Evolutionary conservation across 35 echinoderm and acorn worm species (phyloP).

Genomic region (Ophioderma brevispina): DNA sequence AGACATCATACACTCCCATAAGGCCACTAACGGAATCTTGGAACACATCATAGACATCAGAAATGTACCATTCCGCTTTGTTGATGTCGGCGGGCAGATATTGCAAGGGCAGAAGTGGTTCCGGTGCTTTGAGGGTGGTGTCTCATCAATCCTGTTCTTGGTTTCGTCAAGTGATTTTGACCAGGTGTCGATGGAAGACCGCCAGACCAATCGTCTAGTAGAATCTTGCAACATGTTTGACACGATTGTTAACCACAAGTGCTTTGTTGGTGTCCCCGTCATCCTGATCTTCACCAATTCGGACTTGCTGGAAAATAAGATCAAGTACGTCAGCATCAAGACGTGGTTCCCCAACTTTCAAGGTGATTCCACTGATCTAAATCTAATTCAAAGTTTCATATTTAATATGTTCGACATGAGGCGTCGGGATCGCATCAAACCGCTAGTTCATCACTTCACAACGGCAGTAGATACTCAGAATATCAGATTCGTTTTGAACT

Average conservation of each 20-base stretch:
- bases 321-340: slow-evolving; percentile 83
- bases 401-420: slow-evolving; percentile 95
- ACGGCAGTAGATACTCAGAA: slow-evolving; percentile 96
- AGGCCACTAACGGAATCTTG: slow-evolving; percentile 93
- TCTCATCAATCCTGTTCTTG: slow-evolving; percentile 96
- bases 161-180: slow-evolving; percentile 98
- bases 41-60: slow-evolving; percentile 89
- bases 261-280: slow-evolving; percentile 83
- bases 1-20: slow-evolving; percentile 89
- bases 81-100: slow-evolving; percentile 95
- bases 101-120: slow-evolving; percentile 99
- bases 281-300: slow-evolving; percentile 96
- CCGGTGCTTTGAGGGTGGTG: slow-evolving; percentile 95
- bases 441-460: slow-evolving; percentile 96
- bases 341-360: slow-evolving; percentile 87
- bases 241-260: slow-evolving; percentile 98
- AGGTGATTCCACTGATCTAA: slow-evolving; percentile 68
- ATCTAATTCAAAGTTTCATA: slow-evolving; percentile 82
- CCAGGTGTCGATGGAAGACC: slow-evolving; percentile 97
- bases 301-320: slow-evolving; percentile 89
- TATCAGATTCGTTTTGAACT: slow-evolving; percentile 91
- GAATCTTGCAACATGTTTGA: slow-evolving; percentile 99
- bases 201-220: slow-evolving; percentile 91
- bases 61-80: slow-evolving; percentile 92
- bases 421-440: slow-evolving; percentile 71